phyloP scores from a whole-genome alignment of 2,797 vertebrate genomes.

The Tragopan temminckii region DNA sequence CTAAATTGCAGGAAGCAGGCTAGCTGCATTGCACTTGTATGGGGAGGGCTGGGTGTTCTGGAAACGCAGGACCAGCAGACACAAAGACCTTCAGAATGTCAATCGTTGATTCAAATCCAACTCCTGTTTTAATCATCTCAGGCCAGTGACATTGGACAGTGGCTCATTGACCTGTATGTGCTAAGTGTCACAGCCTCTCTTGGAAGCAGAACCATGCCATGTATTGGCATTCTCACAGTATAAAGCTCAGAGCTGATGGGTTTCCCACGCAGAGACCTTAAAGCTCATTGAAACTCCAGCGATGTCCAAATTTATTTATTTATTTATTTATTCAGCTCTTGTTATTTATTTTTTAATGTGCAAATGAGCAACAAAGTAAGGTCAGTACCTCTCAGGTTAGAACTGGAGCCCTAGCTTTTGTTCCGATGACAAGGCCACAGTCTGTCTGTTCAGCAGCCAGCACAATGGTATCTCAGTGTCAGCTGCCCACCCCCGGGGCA shows the following conservation, averaged over 20 bases:
- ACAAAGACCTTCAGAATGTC: background rate
- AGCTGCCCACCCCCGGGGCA: conserved; percentile 29
- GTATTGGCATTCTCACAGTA: background rate
- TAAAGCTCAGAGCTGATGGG: background rate
- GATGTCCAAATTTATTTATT: background rate
- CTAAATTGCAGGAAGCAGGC: background rate
- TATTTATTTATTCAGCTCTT: background rate
- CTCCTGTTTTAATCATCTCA: background rate
- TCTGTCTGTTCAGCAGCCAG: conserved; percentile 31
- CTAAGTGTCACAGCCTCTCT: background rate
- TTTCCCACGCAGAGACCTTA: background rate
- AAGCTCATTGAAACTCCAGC: conserved; percentile 12
- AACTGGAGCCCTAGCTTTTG: conserved; percentile 38
- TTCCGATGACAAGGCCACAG: background rate
- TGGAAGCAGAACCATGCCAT: background rate
- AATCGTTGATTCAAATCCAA: background rate
- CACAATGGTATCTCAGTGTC: conserved; percentile 56
- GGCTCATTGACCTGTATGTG: background rate
- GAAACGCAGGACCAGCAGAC: rapidly evolving
- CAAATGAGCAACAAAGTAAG: background rate
- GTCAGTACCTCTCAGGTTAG: background rate
- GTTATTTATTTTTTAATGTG: background rate
- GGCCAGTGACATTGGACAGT: background rate
- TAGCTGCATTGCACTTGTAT: background rate
- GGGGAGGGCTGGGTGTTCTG: background rate